Evolutionary conservation across 2,797 vertebrate genomes (phyloP).

Genomic region (Acanthopagrus latus): DNA sequence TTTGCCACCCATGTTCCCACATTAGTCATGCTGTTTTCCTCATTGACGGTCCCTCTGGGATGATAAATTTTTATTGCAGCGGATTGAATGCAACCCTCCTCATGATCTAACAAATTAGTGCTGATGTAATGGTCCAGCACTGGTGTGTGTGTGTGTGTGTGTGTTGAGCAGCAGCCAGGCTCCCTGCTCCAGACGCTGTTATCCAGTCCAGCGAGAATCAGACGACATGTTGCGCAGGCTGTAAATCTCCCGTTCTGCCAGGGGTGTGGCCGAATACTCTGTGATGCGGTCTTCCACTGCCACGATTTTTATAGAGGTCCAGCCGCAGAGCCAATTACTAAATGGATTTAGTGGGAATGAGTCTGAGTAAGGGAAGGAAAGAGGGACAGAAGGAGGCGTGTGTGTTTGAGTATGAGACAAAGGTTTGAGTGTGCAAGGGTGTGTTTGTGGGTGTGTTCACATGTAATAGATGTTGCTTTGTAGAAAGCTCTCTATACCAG

Average conservation of each 20-base stretch:
- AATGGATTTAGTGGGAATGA: slow-evolving; percentile 73
- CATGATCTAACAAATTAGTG: slow-evolving; percentile 73
- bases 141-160: slow-evolving; percentile 32
- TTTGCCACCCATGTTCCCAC: slow-evolving; percentile 58
- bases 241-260: slow-evolving; percentile 66
- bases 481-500: slow-evolving; percentile 6
- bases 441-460: slow-evolving; percentile 48
- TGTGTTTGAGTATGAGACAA: slow-evolving; percentile 46
- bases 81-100: slow-evolving; percentile 61
- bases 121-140: slow-evolving; percentile 60
- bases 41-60: slow-evolving; percentile 68
- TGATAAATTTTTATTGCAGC: slow-evolving; percentile 67
- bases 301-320: slow-evolving; percentile 51
- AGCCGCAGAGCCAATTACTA: slow-evolving; percentile 79
- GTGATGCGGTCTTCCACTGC: slow-evolving; percentile 38
- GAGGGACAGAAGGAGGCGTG: slow-evolving; percentile 20
- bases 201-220: slow-evolving; percentile 21
- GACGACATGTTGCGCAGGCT: slow-evolving; percentile 48
- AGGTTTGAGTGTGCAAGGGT: slow-evolving; percentile 36
- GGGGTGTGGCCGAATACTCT: slow-evolving; percentile 66
- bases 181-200: slow-evolving; percentile 19
- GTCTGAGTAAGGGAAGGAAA: slow-evolving; percentile 17
- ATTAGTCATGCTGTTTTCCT: slow-evolving; percentile 71
- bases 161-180: slow-evolving; percentile 19
- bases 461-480: slow-evolving; percentile 27